Percentiles rank a stretch among this genome's conserved stretches.
Evolutionary conservation across 1,140 invertebrate species (phyloP).

Genomic region (Caenorhabditis brenneri): DNA sequence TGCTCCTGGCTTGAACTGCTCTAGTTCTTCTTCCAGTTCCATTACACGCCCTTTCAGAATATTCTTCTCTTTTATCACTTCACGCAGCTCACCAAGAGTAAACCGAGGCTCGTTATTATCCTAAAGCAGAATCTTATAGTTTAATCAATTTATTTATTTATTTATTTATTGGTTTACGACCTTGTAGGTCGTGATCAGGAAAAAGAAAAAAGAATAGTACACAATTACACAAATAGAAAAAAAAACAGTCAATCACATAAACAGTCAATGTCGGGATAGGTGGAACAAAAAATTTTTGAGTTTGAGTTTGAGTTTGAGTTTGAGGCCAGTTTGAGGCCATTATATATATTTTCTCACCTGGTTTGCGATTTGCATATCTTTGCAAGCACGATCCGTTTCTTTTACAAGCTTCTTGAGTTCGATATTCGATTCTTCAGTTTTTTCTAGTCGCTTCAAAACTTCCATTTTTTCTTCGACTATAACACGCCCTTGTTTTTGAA

Average conservation of each 20-base stretch:
- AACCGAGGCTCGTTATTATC: slow-evolving; percentile 77
- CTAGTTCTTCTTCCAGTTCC: slow-evolving; percentile 85
- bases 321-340: too few species aligned
- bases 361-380: slow-evolving; percentile 63
- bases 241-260: neutral
- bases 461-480: slow-evolving; percentile 60
- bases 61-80: slow-evolving; percentile 86
- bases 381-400: slow-evolving; percentile 66
- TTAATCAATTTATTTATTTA: neutral
- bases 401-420: slow-evolving; percentile 60
- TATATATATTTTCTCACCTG: too few species aligned
- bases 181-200: too few species aligned
- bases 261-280: neutral
- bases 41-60: slow-evolving; percentile 80
- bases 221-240: too few species aligned
- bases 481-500: slow-evolving; percentile 60
- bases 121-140: slow-evolving; percentile 1
- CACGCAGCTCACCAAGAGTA: slow-evolving; percentile 84
- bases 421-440: slow-evolving; percentile 61
- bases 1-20: slow-evolving; percentile 76
- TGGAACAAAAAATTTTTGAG: too few species aligned
- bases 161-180: too few species aligned
- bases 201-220: too few species aligned
- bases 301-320: too few species aligned
- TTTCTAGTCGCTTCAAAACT: slow-evolving; percentile 49